phyloP scores from a whole-genome alignment of 2,888 invertebrate species.

The Nymphalis c-album region DNA sequence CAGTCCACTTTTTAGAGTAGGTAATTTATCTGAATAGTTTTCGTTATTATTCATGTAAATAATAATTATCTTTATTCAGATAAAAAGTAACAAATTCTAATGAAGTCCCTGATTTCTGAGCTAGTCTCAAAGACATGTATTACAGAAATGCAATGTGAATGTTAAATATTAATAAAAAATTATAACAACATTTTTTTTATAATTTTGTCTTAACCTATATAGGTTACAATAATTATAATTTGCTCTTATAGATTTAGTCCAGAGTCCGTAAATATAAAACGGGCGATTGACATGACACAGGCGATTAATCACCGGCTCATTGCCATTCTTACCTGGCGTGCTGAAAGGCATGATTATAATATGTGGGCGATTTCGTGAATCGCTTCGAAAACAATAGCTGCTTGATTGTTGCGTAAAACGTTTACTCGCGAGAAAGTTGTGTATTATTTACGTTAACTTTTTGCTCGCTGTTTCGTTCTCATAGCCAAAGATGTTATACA shows the following conservation, averaged over 20 bases:
- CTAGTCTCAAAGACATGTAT: too few relatives aligned
- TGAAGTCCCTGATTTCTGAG: too few relatives aligned
- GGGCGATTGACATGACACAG: constrained; percentile 44
- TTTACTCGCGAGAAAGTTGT: constrained; percentile 42
- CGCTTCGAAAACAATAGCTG: constrained; percentile 57
- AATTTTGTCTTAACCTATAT: background rate
- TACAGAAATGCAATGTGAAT: too few relatives aligned
- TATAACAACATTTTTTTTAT: background rate
- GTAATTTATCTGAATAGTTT: too few relatives aligned
- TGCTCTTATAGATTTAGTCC: constrained; percentile 37
- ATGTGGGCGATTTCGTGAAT: constrained; percentile 55
- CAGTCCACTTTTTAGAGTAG: too few relatives aligned
- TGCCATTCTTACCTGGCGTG: constrained; percentile 53
- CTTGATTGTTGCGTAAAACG: constrained; percentile 52
- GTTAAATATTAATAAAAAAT: too few relatives aligned
- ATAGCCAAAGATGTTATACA: too few relatives aligned
- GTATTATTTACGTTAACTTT: constrained; percentile 26
- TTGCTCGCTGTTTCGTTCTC: background rate
- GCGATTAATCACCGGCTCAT: constrained; percentile 56
- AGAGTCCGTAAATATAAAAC: constrained; percentile 32
- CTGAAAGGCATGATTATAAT: constrained; percentile 50
- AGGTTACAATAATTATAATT: background rate
- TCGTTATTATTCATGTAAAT: too few relatives aligned
- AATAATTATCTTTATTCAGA: too few relatives aligned
- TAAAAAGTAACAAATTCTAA: too few relatives aligned